Conservation (phyloP, 1,140 invertebrate genomes). For the Drosophila trapezifrons region DNA sequence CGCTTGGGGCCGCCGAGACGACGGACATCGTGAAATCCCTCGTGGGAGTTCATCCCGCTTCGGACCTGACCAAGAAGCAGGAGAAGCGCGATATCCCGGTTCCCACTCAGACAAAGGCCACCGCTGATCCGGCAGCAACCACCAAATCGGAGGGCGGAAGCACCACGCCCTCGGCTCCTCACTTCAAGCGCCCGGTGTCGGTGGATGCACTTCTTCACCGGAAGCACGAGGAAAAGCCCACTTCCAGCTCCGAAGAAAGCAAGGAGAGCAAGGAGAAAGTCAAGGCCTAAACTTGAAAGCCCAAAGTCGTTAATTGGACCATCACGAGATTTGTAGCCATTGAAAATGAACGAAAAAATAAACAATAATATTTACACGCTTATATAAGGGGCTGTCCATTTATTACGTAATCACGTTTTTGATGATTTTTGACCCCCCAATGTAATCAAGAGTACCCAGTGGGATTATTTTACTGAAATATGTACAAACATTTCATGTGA, state of each 20-base stretch:
- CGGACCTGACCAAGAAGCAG: constrained; percentile 4
- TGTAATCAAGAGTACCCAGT: too few species aligned
- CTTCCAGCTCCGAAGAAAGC: constrained; percentile 45
- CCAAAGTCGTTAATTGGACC: constrained; percentile 25
- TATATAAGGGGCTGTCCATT: constrained; percentile 19
- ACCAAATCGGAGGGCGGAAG: constrained; percentile 17
- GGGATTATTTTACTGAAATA: too few species aligned
- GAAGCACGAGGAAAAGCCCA: constrained; percentile 9
- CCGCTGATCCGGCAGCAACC: not conserved
- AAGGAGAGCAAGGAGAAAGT: constrained; percentile 51
- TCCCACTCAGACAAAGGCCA: constrained; percentile 55
- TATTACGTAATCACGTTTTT: too few species aligned
- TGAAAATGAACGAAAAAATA: constrained; percentile 31
- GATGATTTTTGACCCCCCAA: too few species aligned
- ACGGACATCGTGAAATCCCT: not conserved
- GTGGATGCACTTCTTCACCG: constrained; percentile 61
- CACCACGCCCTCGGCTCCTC: constrained; percentile 26
- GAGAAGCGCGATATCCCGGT: constrained; percentile 67
- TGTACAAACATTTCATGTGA: too few species aligned
- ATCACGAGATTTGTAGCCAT: constrained; percentile 34
- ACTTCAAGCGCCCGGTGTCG: constrained; percentile 57
- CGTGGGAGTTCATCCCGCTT: not conserved
- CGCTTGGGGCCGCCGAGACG: not conserved
- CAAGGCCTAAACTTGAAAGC: not conserved
- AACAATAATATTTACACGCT: constrained; percentile 42